Evolutionary conservation across 2,888 invertebrate genomes (phyloP), one percentile per base, ranked within the genome.

Genomic region (Drosophila sordidapex): DNA sequence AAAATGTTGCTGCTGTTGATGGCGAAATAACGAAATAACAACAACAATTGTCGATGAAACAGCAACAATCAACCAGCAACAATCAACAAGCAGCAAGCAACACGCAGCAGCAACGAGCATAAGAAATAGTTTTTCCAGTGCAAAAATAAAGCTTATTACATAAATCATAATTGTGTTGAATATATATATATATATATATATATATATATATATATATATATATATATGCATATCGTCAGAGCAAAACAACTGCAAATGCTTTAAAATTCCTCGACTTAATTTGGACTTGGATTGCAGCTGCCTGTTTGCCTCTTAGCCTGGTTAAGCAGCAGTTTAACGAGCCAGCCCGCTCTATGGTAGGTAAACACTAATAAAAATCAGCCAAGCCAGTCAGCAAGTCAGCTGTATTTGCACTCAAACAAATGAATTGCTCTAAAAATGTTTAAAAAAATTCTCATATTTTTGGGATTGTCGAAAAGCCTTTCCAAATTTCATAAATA

Each of bases 61-160:
- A 72, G 59, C 62, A 65, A 59, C 25, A 38, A 71, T 56, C 62
- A 62, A 27, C 69, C 29, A 72, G 57, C 21, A 21, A 27, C 69
- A 33, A 72, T 53, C 21, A 21, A 13, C 43, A n/a, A 58, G 57
- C 21, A 21, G 4, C 43, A n/a, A 58, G 57, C 21, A 21, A 13
- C 43, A n/a, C 53, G n/a, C 58, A 56, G 31, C 71, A 72, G 29
- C 59, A 56, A 27, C 31, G 15, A 21, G 11, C 70, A 58, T 29
- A 59, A 63, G 43, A 67, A 61, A 87, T 78, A 81, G 84, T 78
- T 87, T 89, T 84, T 81, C 89, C 89, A 87, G 89, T 87, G 84
- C 83, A 70, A 73, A 83, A 74, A 13, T 43, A 63, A 53, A 70
- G 51, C 53, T 61, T 70, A 70, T 83, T 84, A 87, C 72, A 89